Evolutionary conservation across 2,113 vertebrate genomes (phyloP), one percentile per base, ranked within the genome.

Genomic region (Lipophrys pholis): DNA sequence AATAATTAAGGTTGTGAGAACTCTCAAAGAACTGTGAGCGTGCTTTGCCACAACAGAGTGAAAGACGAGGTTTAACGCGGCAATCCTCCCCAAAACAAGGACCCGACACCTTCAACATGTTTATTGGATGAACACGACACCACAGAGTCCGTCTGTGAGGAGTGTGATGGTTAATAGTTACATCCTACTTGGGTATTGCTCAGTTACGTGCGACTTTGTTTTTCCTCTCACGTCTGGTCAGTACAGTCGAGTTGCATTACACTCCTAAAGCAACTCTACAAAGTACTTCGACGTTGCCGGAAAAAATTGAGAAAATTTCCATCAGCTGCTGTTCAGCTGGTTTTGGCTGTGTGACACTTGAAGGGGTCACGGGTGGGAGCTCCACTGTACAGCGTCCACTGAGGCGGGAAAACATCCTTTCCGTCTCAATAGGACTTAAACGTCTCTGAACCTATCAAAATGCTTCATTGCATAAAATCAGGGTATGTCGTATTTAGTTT

Each of bases 1-100:
- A 8, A 61, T 7, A 50, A 21, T 21, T 69, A 50, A 35, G 17
- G 2, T 59, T 75, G 46, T 49, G 45, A 73, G 54, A 82, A 78
- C 58, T 73, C 11, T 30, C 59, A 15, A 10, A 52, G 21, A 21
- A 2, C 38, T 36, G 7, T 6, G 62, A 10, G 36, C 17, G 41
- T 11, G 6, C 15, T 11, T 40, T 42, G 8, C 40, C 15, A 6
- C 5, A 7, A 7, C 11, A 39, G 12, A 10, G 9, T 45, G 2
- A 69, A 76, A 8, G 11, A 36, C 12, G 53, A 58, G 7, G 4
- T 68, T 6, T 40, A 8, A 60, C 6, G 30, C 46, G 21, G 21
- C 21, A 30, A 30, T 30, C 21, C 21, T 30, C 21, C 21, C 21
- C 2, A 30, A 30, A 30, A 30, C 21, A 30, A 30, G 21, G 21